Evolutionary conservation across 2,888 invertebrate genomes (phyloP).

Genomic region (Capitulum mitella): DNA sequence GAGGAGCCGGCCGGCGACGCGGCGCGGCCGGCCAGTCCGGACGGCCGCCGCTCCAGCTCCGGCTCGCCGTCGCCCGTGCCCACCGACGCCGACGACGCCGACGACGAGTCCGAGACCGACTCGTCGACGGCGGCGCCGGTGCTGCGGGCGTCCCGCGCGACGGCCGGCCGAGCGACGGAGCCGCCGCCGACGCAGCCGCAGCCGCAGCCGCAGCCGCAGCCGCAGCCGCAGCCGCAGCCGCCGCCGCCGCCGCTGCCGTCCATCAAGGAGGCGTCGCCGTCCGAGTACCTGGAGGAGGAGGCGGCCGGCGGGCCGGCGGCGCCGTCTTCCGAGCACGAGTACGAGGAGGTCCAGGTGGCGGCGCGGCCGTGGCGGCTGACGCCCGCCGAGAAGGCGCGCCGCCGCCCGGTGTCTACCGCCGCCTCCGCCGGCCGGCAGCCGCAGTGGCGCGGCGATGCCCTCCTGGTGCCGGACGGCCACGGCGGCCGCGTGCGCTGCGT

Average conservation of each 20-base stretch:
- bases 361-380: neutral
- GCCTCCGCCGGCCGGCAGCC: neutral
- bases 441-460: slow-evolving; percentile 11
- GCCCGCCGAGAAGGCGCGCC: slow-evolving; percentile 17
- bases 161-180: no score
- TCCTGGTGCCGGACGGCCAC: neutral
- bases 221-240: neutral
- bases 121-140: neutral
- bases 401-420: no score
- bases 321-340: neutral
- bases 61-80: neutral
- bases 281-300: slow-evolving; percentile 2
- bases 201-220: neutral
- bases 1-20: neutral
- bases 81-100: neutral
- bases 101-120: neutral
- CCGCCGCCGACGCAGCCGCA: no score
- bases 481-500: slow-evolving; percentile 18
- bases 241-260: neutral
- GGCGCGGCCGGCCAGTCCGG: neutral
- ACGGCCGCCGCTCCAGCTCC: neutral
- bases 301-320: neutral
- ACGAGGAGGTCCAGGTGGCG: slow-evolving; percentile 1
- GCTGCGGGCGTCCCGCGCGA: neutral
- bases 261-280: slow-evolving; percentile 16